These are phyloP conservation scores for Mimas tiliae DNA, from an alignment of 2,888 invertebrate species.

Conservation along the genomic window DNA sequence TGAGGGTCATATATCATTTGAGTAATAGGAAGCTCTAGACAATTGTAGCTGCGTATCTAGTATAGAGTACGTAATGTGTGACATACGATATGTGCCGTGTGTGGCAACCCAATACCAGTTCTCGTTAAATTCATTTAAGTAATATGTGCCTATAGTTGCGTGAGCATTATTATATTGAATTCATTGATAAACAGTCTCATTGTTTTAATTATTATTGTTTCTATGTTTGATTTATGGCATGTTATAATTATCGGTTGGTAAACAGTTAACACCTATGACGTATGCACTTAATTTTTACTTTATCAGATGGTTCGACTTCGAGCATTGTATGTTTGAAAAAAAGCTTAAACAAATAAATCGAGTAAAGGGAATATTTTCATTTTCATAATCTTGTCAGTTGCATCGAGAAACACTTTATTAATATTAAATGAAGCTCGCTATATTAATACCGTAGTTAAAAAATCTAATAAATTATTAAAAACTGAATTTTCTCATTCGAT, in stretches of 20 bases:
- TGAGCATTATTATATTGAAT: slow-evolving; percentile 11
- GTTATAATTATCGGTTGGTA: not conserved
- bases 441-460: too few relatives aligned
- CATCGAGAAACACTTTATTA: too few relatives aligned
- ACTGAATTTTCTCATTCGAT: not conserved
- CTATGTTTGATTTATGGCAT: not conserved
- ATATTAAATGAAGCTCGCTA: too few relatives aligned
- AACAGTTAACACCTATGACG: not conserved
- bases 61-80: slow-evolving; percentile 31
- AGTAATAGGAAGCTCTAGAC: slow-evolving; percentile 33
- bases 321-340: too few relatives aligned
- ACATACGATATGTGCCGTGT: slow-evolving; percentile 15
- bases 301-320: too few relatives aligned
- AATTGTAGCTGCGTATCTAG: slow-evolving; percentile 36
- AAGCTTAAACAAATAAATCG: too few relatives aligned
- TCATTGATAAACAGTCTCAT: slow-evolving; percentile 8
- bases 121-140: slow-evolving; percentile 22
- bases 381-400: too few relatives aligned
- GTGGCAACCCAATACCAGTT: slow-evolving; percentile 34
- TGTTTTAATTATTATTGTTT: not conserved
- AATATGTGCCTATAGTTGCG: not conserved
- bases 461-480: too few relatives aligned
- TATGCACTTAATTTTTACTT: too few relatives aligned
- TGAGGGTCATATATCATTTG: slow-evolving; percentile 5
- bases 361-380: too few relatives aligned